Evolutionary conservation across 2,888 invertebrate species (phyloP), one percentile per base, ranked within the genome.

Genomic region (Cosmorhoe ocellata): DNA sequence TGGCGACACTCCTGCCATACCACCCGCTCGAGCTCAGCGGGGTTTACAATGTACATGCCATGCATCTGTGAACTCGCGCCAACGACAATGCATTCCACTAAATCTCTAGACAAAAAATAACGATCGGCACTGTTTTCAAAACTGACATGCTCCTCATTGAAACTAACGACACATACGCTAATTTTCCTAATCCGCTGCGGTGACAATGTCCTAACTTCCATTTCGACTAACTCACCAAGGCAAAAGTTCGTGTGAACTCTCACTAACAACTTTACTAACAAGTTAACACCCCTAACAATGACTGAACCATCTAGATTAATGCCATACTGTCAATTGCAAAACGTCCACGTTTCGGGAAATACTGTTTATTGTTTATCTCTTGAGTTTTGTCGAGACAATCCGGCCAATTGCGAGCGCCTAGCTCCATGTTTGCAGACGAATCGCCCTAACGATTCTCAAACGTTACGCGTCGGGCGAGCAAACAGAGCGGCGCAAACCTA

Each of bases 21-120:
- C 92, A 87, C 92, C 93, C 92, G 91, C 93, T 92, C 76, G 92
- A 93, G 76, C 86, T 90, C 79, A 92, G 84, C 81, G 92, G 92
- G 79, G 92, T 92, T 87, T 92, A 92, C 91, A 93, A 93, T 86
- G 91, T 94, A 92, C 94, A 94, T 91, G 93, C 93, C 92, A 92
- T 94, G 93, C 94, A 94, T 93, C 93, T 94, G 93, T 94, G 93
- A 94, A 93, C 92, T 90, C 84, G 87, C 78, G 80, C 77, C 79
- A 57, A 74, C 82, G 88, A 85, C 89, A 85, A 84, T 88, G 89
- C 89, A 89, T 88, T 88, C 89, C 86, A 82, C 83, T 84, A 85
- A n/a, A 88, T 81, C 22, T 75, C 79, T 82, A 76, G 79, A 68
- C n/a, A 66, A 48, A 64, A 73, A 71, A 4, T 24, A 71, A 70